Percentiles rank a stretch among this genome's conserved stretches.
phyloP scores from a whole-genome alignment of 2,888 invertebrate genomes.

The Diloba caeruleocephala region DNA sequence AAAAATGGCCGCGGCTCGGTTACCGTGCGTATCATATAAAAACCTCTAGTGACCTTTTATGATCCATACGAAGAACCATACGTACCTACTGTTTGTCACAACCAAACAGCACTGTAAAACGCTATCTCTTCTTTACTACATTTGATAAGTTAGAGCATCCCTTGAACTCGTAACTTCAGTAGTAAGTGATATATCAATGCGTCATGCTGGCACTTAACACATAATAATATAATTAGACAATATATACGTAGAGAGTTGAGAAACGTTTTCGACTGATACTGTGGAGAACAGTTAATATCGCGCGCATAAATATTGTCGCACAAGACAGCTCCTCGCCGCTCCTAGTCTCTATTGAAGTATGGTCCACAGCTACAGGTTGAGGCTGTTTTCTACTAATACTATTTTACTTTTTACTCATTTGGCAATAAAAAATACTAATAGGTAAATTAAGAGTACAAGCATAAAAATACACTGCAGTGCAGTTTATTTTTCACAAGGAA shows the following conservation, averaged over 20 bases:
- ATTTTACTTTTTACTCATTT: neutral
- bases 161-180: neutral
- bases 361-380: constrained; percentile 72
- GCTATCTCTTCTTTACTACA: too few species aligned
- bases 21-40: too few species aligned
- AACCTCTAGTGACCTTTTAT: too few species aligned
- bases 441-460: too few species aligned
- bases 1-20: too few species aligned
- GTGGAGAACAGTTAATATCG: constrained; percentile 85
- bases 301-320: constrained; percentile 88
- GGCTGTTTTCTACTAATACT: constrained; percentile 3
- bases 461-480: too few species aligned
- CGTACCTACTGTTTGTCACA: too few species aligned
- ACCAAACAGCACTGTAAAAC: too few species aligned
- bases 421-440: too few species aligned
- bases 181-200: neutral
- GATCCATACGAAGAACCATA: too few species aligned
- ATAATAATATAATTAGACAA: constrained; percentile 53
- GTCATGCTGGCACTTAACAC: constrained; percentile 17
- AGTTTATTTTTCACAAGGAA: too few species aligned
- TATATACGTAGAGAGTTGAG: constrained; percentile 60
- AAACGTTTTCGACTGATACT: constrained; percentile 75
- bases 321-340: constrained; percentile 84
- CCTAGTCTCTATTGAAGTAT: constrained; percentile 87
- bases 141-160: neutral